These are phyloP conservation scores for Ectropis crepuscularia DNA, from an alignment of 2,888 invertebrate species.

Conservation along the genomic window DNA sequence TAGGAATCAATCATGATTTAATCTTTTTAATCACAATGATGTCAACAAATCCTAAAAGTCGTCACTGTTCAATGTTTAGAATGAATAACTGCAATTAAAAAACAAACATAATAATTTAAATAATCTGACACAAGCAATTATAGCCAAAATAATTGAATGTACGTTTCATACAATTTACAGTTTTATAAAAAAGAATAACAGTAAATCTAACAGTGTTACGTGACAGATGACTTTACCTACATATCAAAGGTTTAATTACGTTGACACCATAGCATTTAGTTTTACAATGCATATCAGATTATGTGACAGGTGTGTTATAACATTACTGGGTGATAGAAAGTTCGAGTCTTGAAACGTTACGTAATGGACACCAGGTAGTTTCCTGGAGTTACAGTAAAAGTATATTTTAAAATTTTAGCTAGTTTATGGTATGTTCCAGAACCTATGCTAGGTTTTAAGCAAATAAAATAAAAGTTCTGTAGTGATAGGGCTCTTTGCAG, in stretches of 20 bases:
- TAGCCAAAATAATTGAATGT: neutral
- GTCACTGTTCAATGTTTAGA: no score
- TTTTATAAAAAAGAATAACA: constrained; percentile 3
- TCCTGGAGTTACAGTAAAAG: no score
- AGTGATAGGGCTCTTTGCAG: no score
- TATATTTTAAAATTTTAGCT: no score
- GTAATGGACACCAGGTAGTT: constrained; percentile 8
- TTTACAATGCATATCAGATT: constrained; percentile 24
- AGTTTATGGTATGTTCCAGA: no score
- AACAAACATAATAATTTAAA: neutral
- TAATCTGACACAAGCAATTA: constrained; percentile 3
- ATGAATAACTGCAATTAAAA: no score
- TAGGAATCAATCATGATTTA: no score
- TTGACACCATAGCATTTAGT: constrained; percentile 24
- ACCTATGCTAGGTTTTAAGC: no score
- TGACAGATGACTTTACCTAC: constrained; percentile 13
- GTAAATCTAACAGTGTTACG: constrained; percentile 2
- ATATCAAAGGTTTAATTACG: constrained; percentile 14
- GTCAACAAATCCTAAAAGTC: no score
- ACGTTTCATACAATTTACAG: neutral
- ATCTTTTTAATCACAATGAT: no score
- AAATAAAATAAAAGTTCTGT: no score
- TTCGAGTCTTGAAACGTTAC: constrained; percentile 6
- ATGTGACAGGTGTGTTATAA: constrained; percentile 11
- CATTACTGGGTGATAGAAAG: constrained; percentile 19